Evolutionary conservation across 2,797 vertebrate species (phyloP).

Genomic region (Argentina silus): DNA sequence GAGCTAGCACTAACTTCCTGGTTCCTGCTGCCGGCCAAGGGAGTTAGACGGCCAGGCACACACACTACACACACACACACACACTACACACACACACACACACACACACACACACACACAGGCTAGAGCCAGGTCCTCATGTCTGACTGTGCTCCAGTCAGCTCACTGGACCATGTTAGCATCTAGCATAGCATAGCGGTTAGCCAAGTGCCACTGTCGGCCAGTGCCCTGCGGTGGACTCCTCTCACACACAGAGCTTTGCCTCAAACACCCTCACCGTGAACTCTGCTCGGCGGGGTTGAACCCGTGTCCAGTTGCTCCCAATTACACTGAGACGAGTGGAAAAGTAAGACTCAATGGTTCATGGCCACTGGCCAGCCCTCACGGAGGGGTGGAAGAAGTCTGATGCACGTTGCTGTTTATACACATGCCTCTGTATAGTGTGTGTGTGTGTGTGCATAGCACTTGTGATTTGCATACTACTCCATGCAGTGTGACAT

Average conservation of each 20-base stretch:
- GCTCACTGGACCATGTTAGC: not conserved
- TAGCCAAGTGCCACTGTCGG: not conserved
- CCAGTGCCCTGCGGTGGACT: not conserved
- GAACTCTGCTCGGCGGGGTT: not conserved
- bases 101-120: not conserved
- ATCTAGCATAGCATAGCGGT: not conserved
- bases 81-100: slow-evolving; percentile 1
- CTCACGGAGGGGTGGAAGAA: no score
- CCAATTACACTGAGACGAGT: not conserved
- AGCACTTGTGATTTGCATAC: slow-evolving; percentile 2
- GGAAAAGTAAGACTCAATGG: not conserved
- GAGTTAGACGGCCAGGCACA: not conserved
- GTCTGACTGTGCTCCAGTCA: not conserved
- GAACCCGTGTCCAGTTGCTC: not conserved
- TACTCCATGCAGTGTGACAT: not conserved
- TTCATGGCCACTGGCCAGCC: not conserved
- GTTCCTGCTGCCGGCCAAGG: slow-evolving; percentile 5
- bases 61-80: not conserved
- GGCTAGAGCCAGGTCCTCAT: not conserved
- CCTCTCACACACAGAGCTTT: not conserved
- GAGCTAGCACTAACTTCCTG: slow-evolving; percentile 35
- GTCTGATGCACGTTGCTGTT: no score
- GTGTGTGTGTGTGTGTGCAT: not conserved
- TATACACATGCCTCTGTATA: not conserved
- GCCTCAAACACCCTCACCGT: not conserved